Conservation (phyloP, 2,113 vertebrate species). For the Macrotis lagotis region DNA sequence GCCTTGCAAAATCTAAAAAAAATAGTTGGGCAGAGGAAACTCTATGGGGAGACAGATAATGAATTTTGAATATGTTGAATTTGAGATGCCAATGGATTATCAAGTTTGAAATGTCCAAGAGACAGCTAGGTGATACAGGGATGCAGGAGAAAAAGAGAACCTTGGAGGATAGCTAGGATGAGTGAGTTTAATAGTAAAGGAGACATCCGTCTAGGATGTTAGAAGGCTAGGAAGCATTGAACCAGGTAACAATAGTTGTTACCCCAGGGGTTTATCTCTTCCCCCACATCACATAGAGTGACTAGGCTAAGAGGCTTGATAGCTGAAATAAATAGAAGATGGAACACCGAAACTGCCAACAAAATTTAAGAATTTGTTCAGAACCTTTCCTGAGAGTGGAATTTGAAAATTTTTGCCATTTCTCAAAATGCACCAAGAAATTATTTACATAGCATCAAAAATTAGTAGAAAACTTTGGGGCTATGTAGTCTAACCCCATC, state of each 20-base stretch:
- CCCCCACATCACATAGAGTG: not conserved
- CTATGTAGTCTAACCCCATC: not conserved
- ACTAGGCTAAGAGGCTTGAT: not conserved
- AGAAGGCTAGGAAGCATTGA: not conserved
- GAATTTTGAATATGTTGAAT: not conserved
- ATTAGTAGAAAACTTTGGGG: not conserved
- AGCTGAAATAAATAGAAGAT: not conserved
- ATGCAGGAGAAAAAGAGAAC: not conserved
- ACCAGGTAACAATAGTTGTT: not conserved
- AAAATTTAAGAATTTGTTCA: not conserved
- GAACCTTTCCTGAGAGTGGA: not conserved
- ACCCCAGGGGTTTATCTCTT: not conserved
- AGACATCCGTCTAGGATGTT: not conserved
- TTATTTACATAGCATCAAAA: not conserved
- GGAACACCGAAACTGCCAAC: not conserved
- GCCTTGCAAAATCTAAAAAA: not conserved
- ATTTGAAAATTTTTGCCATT: not conserved
- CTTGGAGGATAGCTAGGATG: not conserved
- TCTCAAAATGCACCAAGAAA: not conserved
- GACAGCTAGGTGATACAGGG: not conserved
- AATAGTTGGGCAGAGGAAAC: not conserved
- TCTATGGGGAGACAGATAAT: not conserved
- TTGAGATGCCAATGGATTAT: not conserved
- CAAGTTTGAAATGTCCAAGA: not conserved
- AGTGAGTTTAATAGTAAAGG: not conserved